These are phyloP conservation scores for Dryoscopus gambensis DNA, from an alignment of 2,113 vertebrate species.

Conservation along the genomic window DNA sequence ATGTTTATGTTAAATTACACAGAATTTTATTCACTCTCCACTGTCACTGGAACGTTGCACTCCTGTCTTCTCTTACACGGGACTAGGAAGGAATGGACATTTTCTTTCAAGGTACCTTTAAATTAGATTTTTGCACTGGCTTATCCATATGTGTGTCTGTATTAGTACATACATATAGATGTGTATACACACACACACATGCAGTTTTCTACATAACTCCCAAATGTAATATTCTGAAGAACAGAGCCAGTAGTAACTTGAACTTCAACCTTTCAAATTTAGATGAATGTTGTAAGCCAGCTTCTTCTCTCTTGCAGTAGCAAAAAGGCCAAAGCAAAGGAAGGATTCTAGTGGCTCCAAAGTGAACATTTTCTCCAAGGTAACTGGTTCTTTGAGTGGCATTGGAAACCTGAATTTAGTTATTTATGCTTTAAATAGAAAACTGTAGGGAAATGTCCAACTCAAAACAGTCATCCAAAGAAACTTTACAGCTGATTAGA, in stretches of 20 bases:
- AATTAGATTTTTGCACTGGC: background rate
- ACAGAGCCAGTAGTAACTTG: background rate
- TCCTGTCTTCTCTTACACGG: background rate
- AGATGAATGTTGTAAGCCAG: background rate
- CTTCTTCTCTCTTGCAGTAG: background rate
- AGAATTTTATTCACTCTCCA: background rate
- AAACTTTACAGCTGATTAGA: background rate
- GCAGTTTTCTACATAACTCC: background rate
- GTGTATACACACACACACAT: rapidly evolving
- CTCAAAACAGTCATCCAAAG: background rate
- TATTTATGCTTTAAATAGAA: background rate
- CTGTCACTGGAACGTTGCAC: background rate
- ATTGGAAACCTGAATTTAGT: background rate
- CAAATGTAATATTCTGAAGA: background rate
- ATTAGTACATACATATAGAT: no score
- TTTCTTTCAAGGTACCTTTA: background rate
- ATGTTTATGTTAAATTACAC: background rate
- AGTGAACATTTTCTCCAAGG: background rate
- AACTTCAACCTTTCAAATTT: background rate
- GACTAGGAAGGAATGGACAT: background rate
- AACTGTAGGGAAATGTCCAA: background rate
- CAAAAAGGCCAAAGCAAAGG: background rate
- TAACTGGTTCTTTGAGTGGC: background rate
- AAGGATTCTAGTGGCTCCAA: background rate
- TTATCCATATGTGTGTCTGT: background rate